A percentile compares a stretch with the other conserved stretches of the same genome.
These are phyloP conservation scores for Cheilosia urbana DNA, from an alignment of 2,888 invertebrate species.

Conservation along the genomic window DNA sequence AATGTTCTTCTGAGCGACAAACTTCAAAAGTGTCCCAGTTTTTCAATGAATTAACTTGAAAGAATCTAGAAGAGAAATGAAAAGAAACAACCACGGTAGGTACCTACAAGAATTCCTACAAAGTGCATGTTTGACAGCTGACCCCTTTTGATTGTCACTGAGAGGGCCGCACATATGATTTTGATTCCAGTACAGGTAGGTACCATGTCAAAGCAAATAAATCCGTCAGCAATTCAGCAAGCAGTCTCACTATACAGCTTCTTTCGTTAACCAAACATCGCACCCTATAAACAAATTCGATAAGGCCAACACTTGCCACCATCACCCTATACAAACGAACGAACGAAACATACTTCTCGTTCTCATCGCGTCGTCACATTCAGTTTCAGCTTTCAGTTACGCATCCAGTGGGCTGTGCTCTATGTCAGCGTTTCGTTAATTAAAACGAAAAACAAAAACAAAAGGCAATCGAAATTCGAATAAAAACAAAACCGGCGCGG, in stretches of 20 bases:
- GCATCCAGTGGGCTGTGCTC: constrained; percentile 62
- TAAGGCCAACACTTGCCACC: constrained; percentile 10
- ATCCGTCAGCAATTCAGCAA: too few relatives aligned
- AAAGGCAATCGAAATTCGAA: constrained; percentile 31
- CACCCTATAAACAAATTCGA: not conserved
- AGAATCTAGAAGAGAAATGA: constrained; percentile 38
- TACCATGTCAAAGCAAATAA: too few relatives aligned
- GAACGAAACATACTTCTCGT: constrained; percentile 32
- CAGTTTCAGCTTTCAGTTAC: not conserved
- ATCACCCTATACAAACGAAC: constrained; percentile 49
- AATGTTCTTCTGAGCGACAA: constrained; percentile 54
- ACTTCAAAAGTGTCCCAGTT: constrained; percentile 26
- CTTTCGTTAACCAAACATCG: too few relatives aligned
- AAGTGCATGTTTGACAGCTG: too few relatives aligned
- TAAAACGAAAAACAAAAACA: constrained; percentile 46
- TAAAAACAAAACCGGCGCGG: constrained; percentile 20
- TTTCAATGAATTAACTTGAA: constrained; percentile 57
- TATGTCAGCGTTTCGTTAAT: constrained; percentile 61
- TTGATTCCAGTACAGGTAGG: too few relatives aligned
- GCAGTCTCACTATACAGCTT: too few relatives aligned
- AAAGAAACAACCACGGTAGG: too few relatives aligned
- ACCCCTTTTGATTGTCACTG: too few relatives aligned
- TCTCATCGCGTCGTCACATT: constrained; percentile 20
- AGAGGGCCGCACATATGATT: too few relatives aligned
- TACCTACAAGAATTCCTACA: too few relatives aligned